Evolutionary conservation across 2,797 vertebrate species (phyloP).

Genomic region (Morelia viridis): DNA sequence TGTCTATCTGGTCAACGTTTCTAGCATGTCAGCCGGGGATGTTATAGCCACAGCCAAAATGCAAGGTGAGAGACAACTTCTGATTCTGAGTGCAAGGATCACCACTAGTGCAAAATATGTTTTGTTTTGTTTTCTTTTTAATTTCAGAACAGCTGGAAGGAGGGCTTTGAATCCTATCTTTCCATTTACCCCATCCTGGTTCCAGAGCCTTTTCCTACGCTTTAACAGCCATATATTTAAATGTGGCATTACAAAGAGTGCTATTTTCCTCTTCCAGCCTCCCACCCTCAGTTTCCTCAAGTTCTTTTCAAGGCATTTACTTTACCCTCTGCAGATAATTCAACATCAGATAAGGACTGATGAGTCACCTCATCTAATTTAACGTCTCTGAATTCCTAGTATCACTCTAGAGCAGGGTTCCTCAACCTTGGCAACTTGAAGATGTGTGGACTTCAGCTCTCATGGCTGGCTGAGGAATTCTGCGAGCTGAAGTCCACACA

Average conservation of each 20-base stretch:
- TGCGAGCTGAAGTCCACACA: no score
- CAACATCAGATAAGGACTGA: not conserved
- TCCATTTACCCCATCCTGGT: not conserved
- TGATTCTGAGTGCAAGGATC: not conserved
- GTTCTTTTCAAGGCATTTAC: not conserved
- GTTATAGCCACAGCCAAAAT: constrained; percentile 91
- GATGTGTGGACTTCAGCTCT: no score
- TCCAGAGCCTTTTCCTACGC: not conserved
- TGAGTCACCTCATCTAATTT: not conserved
- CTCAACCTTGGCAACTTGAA: no score
- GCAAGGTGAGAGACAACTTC: constrained; percentile 84
- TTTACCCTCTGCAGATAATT: not conserved
- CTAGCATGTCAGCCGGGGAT: constrained; percentile 93
- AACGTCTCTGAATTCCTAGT: not conserved
- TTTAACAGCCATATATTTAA: not conserved
- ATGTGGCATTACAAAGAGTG: not conserved
- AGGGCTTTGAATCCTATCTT: not conserved
- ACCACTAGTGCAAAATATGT: not conserved
- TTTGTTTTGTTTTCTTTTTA: not conserved
- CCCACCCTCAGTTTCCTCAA: not conserved
- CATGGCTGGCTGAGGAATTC: no score
- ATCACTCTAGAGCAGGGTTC: not conserved
- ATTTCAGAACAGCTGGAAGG: not conserved
- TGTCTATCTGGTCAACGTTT: constrained; percentile 92
- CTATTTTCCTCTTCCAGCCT: not conserved